phyloP scores from a whole-genome alignment of 2,113 vertebrate genomes.

The Anhinga rufa region DNA sequence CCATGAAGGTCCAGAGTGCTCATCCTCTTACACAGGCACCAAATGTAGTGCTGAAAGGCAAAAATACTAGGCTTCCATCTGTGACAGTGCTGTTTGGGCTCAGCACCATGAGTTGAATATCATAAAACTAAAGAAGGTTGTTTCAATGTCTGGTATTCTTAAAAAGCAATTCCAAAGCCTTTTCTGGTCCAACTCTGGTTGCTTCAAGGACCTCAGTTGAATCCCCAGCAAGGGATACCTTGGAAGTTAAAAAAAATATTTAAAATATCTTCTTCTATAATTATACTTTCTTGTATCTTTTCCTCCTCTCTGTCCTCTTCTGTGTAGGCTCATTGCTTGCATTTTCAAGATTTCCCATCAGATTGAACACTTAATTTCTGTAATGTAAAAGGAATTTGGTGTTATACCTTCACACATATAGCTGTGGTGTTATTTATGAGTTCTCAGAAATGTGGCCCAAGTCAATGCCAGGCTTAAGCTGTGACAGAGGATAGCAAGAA shows the following conservation, averaged over 20 bases:
- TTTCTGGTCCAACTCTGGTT: neutral
- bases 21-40: accelerated
- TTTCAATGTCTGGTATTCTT: neutral
- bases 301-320: neutral
- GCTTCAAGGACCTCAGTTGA: neutral
- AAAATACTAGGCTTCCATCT: neutral
- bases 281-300: neutral
- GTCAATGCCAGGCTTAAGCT: neutral
- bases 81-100: neutral
- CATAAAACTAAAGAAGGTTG: neutral
- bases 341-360: neutral
- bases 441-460: neutral
- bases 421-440: neutral
- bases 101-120: neutral
- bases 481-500: neutral
- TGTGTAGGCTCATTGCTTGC: neutral
- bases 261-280: neutral
- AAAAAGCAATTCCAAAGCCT: neutral
- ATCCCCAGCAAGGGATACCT: neutral
- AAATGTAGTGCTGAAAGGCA: neutral
- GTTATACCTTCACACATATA: neutral
- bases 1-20: neutral
- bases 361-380: neutral
- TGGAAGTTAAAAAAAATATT: neutral
- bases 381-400: neutral